These are phyloP conservation scores for Heliconius charithonia DNA, from an alignment of 2,888 invertebrate species.

Conservation along the genomic window DNA sequence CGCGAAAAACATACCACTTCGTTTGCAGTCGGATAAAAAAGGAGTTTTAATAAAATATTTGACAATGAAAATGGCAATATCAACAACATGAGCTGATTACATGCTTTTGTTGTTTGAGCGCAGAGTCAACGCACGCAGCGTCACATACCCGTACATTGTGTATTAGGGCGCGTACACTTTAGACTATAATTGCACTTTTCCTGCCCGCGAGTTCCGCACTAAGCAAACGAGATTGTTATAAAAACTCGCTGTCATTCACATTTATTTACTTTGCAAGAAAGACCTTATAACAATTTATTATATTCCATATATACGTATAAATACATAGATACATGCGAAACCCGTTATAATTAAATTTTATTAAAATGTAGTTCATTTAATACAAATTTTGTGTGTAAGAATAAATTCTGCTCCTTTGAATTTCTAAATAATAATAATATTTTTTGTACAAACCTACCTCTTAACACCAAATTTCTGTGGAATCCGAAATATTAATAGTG, in stretches of 20 bases:
- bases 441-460: not conserved
- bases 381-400: no score
- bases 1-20: no score
- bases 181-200: conserved; percentile 57
- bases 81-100: not conserved
- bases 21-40: not conserved
- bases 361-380: no score
- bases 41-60: not conserved
- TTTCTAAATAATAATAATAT: not conserved
- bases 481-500: conserved; percentile 16
- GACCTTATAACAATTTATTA: not conserved
- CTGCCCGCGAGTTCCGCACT: conserved; percentile 52
- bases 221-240: conserved; percentile 47
- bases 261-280: conserved; percentile 36
- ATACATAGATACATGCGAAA: not conserved
- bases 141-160: conserved; percentile 39
- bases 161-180: conserved; percentile 46
- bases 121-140: conserved; percentile 29
- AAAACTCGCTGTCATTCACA: conserved; percentile 42
- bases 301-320: not conserved
- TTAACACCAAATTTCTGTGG: conserved; percentile 17
- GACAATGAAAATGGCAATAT: not conserved
- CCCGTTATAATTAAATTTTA: not conserved
- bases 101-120: conserved; percentile 33
- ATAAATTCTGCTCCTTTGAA: no score